Evolutionary conservation across 2,797 vertebrate genomes (phyloP).

Genomic region (Chaunax sp.): DNA sequence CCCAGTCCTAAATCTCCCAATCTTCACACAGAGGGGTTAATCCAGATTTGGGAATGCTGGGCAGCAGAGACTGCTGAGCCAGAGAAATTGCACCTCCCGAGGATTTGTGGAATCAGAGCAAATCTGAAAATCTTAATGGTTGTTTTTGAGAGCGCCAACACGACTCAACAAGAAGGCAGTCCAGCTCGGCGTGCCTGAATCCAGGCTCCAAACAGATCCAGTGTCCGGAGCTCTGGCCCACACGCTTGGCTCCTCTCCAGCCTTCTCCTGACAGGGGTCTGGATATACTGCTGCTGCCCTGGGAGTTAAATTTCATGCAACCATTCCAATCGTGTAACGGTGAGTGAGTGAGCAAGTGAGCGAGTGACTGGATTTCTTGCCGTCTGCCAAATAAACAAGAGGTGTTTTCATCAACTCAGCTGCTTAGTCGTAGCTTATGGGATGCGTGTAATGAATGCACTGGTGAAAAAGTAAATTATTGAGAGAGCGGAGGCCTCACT

Average conservation of each 20-base stretch:
- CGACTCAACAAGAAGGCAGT: conserved; percentile 34
- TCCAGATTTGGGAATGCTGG: conserved; percentile 80
- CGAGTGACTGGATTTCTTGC: conserved; percentile 75
- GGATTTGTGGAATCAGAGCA: conserved; percentile 73
- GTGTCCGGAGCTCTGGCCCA: conserved; percentile 51
- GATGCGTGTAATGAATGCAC: conserved; percentile 20
- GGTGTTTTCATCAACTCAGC: conserved; percentile 29
- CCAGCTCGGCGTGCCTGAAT: conserved; percentile 53
- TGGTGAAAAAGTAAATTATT: conserved; percentile 14
- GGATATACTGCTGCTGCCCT: conserved; percentile 75
- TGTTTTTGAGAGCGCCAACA: conserved; percentile 42
- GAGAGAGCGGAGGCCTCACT: conserved; percentile 21
- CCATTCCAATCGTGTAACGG: conserved; percentile 89
- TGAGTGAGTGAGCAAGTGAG: conserved; percentile 84
- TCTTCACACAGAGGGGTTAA: conserved; percentile 70
- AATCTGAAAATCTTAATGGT: conserved; percentile 68
- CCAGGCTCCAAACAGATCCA: conserved; percentile 49
- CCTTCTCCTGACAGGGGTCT: conserved; percentile 68
- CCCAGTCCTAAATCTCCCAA: conserved; percentile 64
- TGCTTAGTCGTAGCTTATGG: conserved; percentile 27
- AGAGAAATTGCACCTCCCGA: conserved; percentile 63
- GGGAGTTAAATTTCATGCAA: conserved; percentile 87
- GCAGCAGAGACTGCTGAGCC: conserved; percentile 71
- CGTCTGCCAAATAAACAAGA: conserved; percentile 51
- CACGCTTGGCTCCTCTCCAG: conserved; percentile 63